phyloP scores from a whole-genome alignment of 1,140 invertebrate species.

The Drosophila obscura region DNA sequence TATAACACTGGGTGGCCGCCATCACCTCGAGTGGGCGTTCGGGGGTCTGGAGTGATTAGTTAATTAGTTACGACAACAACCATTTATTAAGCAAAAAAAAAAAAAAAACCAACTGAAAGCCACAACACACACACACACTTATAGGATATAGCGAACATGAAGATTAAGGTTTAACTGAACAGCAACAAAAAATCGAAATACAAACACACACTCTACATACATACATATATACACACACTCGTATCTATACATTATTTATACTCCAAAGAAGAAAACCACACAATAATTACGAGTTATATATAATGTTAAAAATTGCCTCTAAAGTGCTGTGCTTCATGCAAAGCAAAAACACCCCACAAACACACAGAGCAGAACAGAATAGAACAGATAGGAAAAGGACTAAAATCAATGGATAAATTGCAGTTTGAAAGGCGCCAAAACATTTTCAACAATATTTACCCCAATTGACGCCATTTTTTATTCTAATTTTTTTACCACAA shows the following conservation, averaged over 20 bases:
- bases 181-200: constrained; percentile 72
- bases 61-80: constrained; percentile 44
- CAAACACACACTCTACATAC: constrained; percentile 25
- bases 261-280: constrained; percentile 77
- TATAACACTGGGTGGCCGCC: constrained; percentile 52
- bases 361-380: constrained; percentile 13
- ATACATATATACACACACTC: constrained; percentile 25
- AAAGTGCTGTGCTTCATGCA: constrained; percentile 66
- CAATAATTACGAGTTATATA: constrained; percentile 65
- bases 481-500: constrained; percentile 63
- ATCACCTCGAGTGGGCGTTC: too few relatives aligned
- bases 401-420: constrained; percentile 28
- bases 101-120: constrained; percentile 19
- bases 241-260: constrained; percentile 74
- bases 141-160: constrained; percentile 60
- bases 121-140: constrained; percentile 43
- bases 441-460: constrained; percentile 35
- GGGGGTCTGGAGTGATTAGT: constrained; percentile 68
- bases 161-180: constrained; percentile 53
- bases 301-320: constrained; percentile 70
- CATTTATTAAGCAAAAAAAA: constrained; percentile 42
- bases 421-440: constrained; percentile 57
- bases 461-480: constrained; percentile 60
- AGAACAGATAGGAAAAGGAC: constrained; percentile 41
- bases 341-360: constrained; percentile 38